Evolutionary conservation across 1,140 invertebrate genomes (phyloP), one percentile per base, ranked within the genome.

Genomic region (Thaumatotibia leucotreta): DNA sequence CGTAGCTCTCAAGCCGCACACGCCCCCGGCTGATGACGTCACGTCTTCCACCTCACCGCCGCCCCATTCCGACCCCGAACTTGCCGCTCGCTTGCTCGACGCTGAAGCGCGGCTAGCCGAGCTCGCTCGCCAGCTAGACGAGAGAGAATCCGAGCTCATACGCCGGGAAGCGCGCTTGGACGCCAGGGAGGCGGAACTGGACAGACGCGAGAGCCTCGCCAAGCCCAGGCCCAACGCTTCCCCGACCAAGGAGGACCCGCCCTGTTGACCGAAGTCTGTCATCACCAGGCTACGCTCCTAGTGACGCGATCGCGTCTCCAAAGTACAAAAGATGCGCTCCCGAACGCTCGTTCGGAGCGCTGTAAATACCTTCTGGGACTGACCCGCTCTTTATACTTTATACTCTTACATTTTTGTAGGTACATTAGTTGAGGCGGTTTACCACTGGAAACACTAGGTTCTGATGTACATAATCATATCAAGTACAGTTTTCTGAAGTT

Each of bases 1-100:
- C 78, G 96, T 97, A 61, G 96, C 96, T 14, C 84, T 97, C 54
- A 96, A 96, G 63, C 96, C 96, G 4, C 80, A 88, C 9, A 91
- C 91, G 0, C 89, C 91, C 9, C 92, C 91, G 24, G 92, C 92
- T n/a, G 93, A 93, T 75, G 92, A 93, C 77, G 93, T 93, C 62
- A 93, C 92, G 32, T 93, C 93, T 20, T 93, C 92, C 14, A 93
- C 93, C 23, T 93, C 93, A 10, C 92, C 92, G n/a, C 80, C 78
- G 22, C 90, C 91, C 0, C 88, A 84, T 2, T 75, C 91, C n/a
- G 94, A 94, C 72, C 93, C 94, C 9, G 94, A 95, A 72, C 80
- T 95, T 0, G 81, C 86, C 2, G 88, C 85, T 9, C 63, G 86
- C 49, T 66, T 90, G 45, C 67, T 87, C 1, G 86, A 88, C 61